Percentiles rank a stretch among this genome's conserved stretches.
Evolutionary conservation across 2,113 vertebrate species (phyloP).

Genomic region (Trinectes maculatus): DNA sequence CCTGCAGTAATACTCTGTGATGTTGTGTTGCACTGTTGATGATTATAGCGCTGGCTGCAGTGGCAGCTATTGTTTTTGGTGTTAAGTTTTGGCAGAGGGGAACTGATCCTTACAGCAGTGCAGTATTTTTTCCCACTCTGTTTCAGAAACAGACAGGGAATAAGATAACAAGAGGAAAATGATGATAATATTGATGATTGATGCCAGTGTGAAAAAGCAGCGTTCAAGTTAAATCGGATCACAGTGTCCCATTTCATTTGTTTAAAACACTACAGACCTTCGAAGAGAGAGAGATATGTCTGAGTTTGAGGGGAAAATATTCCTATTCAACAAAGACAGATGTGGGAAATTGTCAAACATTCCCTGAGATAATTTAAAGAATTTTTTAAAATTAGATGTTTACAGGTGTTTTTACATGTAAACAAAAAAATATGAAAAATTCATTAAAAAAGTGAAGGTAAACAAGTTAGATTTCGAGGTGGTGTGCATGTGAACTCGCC

Average conservation of each 20-base stretch:
- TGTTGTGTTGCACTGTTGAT: conserved; percentile 40
- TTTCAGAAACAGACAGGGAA: conserved; percentile 3
- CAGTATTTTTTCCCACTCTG: conserved; percentile 7
- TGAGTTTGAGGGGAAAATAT: conserved; percentile 26
- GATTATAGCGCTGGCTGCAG: conserved; percentile 41
- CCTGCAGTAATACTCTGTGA: conserved; percentile 22
- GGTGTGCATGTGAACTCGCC: conserved; percentile 12
- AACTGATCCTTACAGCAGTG: conserved; percentile 50
- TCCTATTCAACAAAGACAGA: conserved; percentile 42
- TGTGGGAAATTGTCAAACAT: conserved; percentile 10
- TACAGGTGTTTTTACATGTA: too few species aligned
- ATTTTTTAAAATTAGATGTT: too few species aligned
- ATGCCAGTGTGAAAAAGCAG: conserved; percentile 33
- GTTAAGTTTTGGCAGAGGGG: conserved; percentile 41
- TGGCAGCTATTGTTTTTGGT: conserved; percentile 33
- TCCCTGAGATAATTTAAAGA: conserved; percentile 24
- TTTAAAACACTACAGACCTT: conserved; percentile 20
- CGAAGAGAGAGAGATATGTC: conserved; percentile 22
- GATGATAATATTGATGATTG: conserved; percentile 43
- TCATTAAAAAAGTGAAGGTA: too few species aligned
- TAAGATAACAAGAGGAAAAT: conserved; percentile 14
- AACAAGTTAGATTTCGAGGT: conserved; percentile 9
- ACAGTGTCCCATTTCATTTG: conserved; percentile 20
- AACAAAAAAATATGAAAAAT: too few species aligned
- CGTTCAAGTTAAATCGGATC: too few species aligned